Percentiles rank a stretch among this genome's conserved stretches.
These are phyloP conservation scores for Ceyx erithaca DNA, from an alignment of 2,797 vertebrate genomes.

Conservation along the genomic window DNA sequence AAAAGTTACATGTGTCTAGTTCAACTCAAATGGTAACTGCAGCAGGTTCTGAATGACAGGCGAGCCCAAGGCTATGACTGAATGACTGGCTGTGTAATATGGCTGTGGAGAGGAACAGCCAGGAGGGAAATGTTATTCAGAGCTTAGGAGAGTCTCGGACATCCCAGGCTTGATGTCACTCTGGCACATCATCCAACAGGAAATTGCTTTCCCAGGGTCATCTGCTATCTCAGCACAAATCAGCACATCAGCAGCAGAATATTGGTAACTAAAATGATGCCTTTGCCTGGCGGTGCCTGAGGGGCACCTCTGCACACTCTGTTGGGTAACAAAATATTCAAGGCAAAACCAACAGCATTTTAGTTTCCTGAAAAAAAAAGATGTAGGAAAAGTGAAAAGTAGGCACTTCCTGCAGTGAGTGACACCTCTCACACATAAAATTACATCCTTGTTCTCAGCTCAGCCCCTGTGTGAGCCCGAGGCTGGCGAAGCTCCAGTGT, in stretches of 20 bases:
- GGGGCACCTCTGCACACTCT: not conserved
- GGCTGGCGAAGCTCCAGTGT: not conserved
- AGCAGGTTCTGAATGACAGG: slow-evolving; percentile 24
- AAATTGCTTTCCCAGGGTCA: slow-evolving; percentile 69
- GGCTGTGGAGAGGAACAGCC: not conserved
- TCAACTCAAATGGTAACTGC: not conserved
- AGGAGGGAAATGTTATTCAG: slow-evolving; percentile 33
- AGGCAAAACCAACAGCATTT: not conserved
- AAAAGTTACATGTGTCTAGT: not conserved
- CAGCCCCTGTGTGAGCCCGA: fast-evolving
- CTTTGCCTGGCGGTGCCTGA: not conserved
- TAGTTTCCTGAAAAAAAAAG: not conserved
- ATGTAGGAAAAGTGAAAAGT: not conserved
- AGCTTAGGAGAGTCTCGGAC: slow-evolving; percentile 10
- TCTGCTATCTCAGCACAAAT: not conserved
- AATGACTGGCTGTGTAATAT: not conserved
- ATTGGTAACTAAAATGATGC: not conserved
- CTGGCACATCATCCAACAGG: slow-evolving; percentile 55
- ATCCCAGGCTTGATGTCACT: slow-evolving; percentile 48
- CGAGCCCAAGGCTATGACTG: not conserved
- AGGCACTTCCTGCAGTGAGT: fast-evolving
- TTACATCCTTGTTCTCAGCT: not conserved
- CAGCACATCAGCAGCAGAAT: not conserved
- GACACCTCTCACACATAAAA: fast-evolving
- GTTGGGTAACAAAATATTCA: not conserved